phyloP scores from a whole-genome alignment of 2,888 invertebrate species.

The Cephus sareptanus region DNA sequence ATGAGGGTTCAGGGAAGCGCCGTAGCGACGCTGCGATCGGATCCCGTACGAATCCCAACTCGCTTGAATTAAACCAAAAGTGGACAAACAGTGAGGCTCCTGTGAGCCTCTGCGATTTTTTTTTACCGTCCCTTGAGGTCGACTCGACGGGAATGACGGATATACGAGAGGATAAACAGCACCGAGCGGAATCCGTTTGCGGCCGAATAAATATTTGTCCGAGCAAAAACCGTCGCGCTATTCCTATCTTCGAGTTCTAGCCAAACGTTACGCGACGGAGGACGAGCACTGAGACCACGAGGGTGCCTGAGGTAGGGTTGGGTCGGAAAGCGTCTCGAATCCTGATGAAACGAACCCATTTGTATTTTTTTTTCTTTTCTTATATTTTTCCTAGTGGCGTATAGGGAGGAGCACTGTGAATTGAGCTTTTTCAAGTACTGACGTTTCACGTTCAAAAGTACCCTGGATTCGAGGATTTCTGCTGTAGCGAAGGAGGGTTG shows the following conservation, averaged over 20 bases:
- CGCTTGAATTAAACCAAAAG: not conserved
- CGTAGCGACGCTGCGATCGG: not conserved
- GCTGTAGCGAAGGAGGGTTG: no score
- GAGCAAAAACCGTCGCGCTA: constrained; percentile 40
- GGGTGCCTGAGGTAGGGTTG: not conserved
- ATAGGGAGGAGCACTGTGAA: not conserved
- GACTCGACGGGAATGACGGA: constrained; percentile 46
- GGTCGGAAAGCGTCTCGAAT: not conserved
- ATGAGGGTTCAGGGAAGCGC: fast-evolving
- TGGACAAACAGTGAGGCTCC: not conserved
- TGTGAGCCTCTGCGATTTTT: not conserved
- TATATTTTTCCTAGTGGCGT: not conserved
- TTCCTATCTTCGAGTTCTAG: constrained; percentile 43
- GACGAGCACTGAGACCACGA: not conserved
- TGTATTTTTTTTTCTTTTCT: not conserved
- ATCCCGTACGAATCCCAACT: not conserved
- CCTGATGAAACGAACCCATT: not conserved
- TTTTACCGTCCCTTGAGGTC: not conserved
- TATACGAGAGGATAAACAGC: constrained; percentile 54
- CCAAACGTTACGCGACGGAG: not conserved
- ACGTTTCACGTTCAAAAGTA: not conserved
- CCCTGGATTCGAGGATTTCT: not conserved
- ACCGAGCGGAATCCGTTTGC: constrained; percentile 39
- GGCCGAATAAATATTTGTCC: constrained; percentile 58
- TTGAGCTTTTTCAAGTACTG: not conserved